phyloP scores from a whole-genome alignment of 2,113 vertebrate species.

The Tursiops truncatus region DNA sequence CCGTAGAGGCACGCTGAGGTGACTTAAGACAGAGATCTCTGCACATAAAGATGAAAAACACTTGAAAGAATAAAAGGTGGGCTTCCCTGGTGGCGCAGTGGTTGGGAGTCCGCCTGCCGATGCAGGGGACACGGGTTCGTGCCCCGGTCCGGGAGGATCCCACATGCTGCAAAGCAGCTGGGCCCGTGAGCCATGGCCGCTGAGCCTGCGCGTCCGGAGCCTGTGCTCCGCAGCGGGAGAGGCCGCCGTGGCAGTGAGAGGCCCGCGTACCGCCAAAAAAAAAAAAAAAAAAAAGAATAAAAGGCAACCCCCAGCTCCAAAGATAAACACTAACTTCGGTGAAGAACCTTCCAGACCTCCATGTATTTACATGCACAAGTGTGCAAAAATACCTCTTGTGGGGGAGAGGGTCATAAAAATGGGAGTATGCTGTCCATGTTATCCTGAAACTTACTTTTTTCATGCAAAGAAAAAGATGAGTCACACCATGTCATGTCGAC shows the following conservation, averaged over 20 bases:
- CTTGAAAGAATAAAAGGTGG: neutral
- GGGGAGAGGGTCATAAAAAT: neutral
- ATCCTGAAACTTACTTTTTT: neutral
- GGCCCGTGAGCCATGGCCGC: too few species aligned
- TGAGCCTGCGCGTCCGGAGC: too few species aligned
- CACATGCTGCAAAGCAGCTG: too few species aligned
- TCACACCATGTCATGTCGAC: fast-evolving
- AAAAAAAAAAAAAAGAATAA: neutral
- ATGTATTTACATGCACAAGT: too few species aligned
- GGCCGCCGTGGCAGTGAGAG: too few species aligned
- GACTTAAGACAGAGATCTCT: neutral
- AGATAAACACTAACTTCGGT: neutral
- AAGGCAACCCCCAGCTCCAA: neutral
- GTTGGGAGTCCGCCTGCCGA: too few species aligned
- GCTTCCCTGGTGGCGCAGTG: too few species aligned
- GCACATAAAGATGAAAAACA: neutral
- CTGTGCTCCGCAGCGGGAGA: too few species aligned
- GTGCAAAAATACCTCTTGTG: neutral
- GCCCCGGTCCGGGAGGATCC: too few species aligned
- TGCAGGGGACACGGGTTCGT: too few species aligned
- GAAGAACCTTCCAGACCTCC: neutral
- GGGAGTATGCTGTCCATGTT: neutral
- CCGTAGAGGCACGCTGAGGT: neutral
- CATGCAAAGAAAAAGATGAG: neutral
- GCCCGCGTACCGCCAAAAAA: too few species aligned